A percentile compares a stretch with the other conserved stretches of the same genome.
Evolutionary conservation across 1,140 invertebrate genomes (phyloP).

Genomic region (Dendroctonus ponderosae): DNA sequence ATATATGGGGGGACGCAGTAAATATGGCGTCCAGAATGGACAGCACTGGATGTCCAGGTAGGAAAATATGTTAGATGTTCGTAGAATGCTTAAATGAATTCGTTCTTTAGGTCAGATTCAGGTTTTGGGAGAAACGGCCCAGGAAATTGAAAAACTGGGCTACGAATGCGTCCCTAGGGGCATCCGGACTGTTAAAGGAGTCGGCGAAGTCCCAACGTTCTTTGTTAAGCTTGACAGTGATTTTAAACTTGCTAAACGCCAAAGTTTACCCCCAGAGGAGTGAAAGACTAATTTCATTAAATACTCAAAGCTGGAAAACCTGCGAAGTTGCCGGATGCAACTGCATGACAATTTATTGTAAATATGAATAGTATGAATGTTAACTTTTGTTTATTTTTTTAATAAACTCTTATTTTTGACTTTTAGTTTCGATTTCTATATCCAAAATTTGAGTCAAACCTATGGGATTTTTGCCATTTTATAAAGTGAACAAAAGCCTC

Average conservation of each 20-base stretch:
- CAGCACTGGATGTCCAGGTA: slow-evolving; percentile 66
- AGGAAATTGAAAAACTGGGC: slow-evolving; percentile 65
- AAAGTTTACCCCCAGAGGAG: too few relatives aligned
- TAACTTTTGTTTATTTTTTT: too few relatives aligned
- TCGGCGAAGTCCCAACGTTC: slow-evolving; percentile 67
- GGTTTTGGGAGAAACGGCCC: slow-evolving; percentile 72
- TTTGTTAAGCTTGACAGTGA: slow-evolving; percentile 67
- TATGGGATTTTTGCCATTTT: too few relatives aligned
- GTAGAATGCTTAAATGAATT: slow-evolving; percentile 3
- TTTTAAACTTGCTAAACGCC: slow-evolving; percentile 51
- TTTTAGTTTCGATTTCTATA: too few relatives aligned
- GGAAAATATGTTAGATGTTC: neutral
- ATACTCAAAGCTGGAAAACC: too few relatives aligned
- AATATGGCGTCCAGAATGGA: slow-evolving; percentile 95
- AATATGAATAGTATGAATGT: too few relatives aligned
- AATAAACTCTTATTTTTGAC: too few relatives aligned
- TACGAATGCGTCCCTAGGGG: slow-evolving; percentile 70
- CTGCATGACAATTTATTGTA: too few relatives aligned
- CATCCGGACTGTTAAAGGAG: slow-evolving; percentile 73
- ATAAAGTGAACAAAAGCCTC: too few relatives aligned
- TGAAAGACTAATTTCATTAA: too few relatives aligned
- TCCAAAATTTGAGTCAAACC: too few relatives aligned
- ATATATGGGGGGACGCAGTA: slow-evolving; percentile 93
- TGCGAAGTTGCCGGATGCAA: too few relatives aligned
- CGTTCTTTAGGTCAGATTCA: slow-evolving; percentile 59